Evolutionary conservation across 2,797 vertebrate genomes (phyloP).

Genomic region (Sebastes nivosus): DNA sequence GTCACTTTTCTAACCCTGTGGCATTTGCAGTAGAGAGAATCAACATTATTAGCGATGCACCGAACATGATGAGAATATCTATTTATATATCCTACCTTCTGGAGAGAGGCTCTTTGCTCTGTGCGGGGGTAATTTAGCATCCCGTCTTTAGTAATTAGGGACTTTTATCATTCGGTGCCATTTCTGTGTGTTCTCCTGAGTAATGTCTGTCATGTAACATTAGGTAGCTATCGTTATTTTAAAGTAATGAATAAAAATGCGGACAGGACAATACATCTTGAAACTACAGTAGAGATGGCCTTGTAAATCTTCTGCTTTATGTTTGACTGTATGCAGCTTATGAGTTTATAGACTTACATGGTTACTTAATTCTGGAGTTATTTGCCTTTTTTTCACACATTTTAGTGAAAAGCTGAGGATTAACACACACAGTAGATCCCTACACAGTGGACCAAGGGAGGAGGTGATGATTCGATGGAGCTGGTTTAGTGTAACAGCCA

Average conservation of each 20-base stretch:
- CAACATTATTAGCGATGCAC: slow-evolving; percentile 9
- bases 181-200: neutral
- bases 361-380: neutral
- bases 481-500: neutral
- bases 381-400: neutral
- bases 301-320: neutral
- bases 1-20: slow-evolving; percentile 33
- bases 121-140: neutral
- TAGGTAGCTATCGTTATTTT: neutral
- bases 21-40: slow-evolving; percentile 40
- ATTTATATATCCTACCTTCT: neutral
- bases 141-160: neutral
- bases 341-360: neutral
- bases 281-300: neutral
- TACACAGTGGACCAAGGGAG: neutral
- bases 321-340: neutral
- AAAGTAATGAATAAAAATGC: neutral
- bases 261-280: neutral
- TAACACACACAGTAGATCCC: neutral
- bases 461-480: neutral
- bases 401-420: neutral
- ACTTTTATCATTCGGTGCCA: neutral
- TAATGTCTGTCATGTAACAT: slow-evolving; percentile 10
- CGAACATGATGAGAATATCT: neutral
- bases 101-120: neutral